Percentiles rank a stretch among this genome's conserved stretches.
Conservation (phyloP, 2,113 vertebrate genomes). For the Thymallus thymallus region DNA sequence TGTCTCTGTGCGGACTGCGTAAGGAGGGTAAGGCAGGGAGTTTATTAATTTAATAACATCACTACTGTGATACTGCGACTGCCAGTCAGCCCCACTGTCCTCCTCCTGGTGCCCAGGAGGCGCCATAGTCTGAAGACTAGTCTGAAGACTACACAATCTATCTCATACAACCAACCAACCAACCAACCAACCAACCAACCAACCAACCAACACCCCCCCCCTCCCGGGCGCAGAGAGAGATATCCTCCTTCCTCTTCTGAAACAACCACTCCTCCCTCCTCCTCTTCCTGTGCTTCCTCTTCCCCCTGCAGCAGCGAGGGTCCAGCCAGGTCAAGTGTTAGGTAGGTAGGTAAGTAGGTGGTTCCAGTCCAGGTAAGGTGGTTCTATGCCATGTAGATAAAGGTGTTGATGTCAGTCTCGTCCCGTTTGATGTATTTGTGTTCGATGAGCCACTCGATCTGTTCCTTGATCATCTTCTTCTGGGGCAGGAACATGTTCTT, state of each 20-base stretch:
- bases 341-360: neutral
- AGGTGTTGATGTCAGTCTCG: slow-evolving; percentile 97
- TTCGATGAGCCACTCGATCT: slow-evolving; percentile 99
- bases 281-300: neutral
- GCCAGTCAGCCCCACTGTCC: slow-evolving; percentile 55
- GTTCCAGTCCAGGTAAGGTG: neutral
- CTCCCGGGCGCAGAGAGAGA: neutral
- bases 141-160: neutral
- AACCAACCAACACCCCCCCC: neutral
- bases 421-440: slow-evolving; percentile 99
- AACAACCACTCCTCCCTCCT: neutral
- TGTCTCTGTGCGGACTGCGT: slow-evolving; percentile 20
- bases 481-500: slow-evolving; percentile 99
- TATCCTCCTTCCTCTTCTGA: neutral
- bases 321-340: neutral
- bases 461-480: slow-evolving; percentile 99
- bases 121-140: too few species aligned
- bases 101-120: neutral
- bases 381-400: slow-evolving; percentile 94
- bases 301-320: neutral
- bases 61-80: slow-evolving; percentile 40
- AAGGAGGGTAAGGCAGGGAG: slow-evolving; percentile 53
- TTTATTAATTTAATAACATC: slow-evolving; percentile 2
- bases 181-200: neutral
- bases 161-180: neutral